Percentiles rank a stretch among this genome's conserved stretches.
Conservation (phyloP, 2,797 vertebrate genomes). For the Miichthys miiuy region DNA sequence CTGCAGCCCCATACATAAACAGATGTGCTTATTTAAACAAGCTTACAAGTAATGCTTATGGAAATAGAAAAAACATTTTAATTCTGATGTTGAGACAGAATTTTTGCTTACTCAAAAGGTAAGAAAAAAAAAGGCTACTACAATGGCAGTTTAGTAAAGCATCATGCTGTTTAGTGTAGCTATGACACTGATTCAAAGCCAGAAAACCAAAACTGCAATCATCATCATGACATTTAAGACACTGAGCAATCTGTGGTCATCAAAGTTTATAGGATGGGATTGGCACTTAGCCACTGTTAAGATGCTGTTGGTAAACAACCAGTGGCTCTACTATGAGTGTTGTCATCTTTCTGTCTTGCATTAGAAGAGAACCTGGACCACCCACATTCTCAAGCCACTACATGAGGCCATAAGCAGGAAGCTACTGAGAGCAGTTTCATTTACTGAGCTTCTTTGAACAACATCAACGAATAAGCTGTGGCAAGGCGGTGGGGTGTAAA, state of each 20-base stretch:
- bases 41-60: constrained; percentile 21
- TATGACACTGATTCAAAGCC: constrained; percentile 42
- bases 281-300: constrained; percentile 50
- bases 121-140: constrained; percentile 2
- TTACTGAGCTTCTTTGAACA: constrained; percentile 34
- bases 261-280: constrained; percentile 63
- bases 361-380: constrained; percentile 52
- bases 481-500: constrained; percentile 1
- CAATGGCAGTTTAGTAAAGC: constrained; percentile 20
- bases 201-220: constrained; percentile 47
- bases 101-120: constrained; percentile 18
- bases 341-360: constrained; percentile 39
- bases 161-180: constrained; percentile 20
- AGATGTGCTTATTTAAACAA: constrained; percentile 57
- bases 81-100: constrained; percentile 20
- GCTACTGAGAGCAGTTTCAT: constrained; percentile 5
- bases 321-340: constrained; percentile 46
- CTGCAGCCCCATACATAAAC: constrained; percentile 59
- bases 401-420: constrained; percentile 10
- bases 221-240: constrained; percentile 38
- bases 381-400: constrained; percentile 48
- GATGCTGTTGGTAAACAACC: constrained; percentile 69
- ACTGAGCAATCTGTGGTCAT: constrained; percentile 58
- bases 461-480: constrained; percentile 7
- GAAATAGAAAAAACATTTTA: constrained; percentile 33